Base-by-base conservation (phyloP, 2,113 vertebrate species). In the Opisthocomus hoazin region DNA sequence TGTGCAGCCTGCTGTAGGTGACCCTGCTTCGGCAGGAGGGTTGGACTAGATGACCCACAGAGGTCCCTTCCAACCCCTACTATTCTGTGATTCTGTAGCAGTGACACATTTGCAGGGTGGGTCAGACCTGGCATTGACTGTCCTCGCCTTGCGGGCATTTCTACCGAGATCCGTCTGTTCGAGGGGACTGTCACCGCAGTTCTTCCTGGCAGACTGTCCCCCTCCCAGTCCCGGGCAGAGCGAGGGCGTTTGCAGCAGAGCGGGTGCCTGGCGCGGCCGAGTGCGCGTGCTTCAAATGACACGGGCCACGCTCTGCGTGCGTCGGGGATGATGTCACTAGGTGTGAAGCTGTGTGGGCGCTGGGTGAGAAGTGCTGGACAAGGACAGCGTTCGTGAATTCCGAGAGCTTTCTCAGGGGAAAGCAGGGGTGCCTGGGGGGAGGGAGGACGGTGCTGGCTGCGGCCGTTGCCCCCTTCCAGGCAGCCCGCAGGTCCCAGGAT, bases 241-340 rank as follows among this genome's bases (percentile, higher is more conserved):
- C 0, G 3, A 34, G 54, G 58, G 9, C 5, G 0, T 41, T 10
- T 9, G 21, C 21, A 19, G 50, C 15, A 27, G 19, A 37, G 66
- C 11, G 3, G 57, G 5, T 20, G 16, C 53, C 9, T 5, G 3
- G 4, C 3, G 14, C 0, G 8, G 12, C 56, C 22, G 1, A 2
- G 18, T 1, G 5, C 3, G 9, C 12, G 10, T 39, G 24, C 48
- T 30, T 58, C 5, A 1, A 10, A 30, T 5, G 54, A 34, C 26
- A 3, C 3, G 0, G 24, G 12, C 63, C 17, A 7, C 2, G 23
- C 10, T 9, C 9, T 10, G 29, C 7, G 2, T 27, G 30, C 15
- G 15, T 5, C 26, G 2, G 6, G 27, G 43, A 16, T 58, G 64
- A 15, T 1, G 2, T 11, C 4, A 3, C 11, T 26, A 24, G 3